Evolutionary conservation across 2,113 vertebrate species (phyloP), one percentile per base, ranked within the genome.

Genomic region (Podocnemis expansa): DNA sequence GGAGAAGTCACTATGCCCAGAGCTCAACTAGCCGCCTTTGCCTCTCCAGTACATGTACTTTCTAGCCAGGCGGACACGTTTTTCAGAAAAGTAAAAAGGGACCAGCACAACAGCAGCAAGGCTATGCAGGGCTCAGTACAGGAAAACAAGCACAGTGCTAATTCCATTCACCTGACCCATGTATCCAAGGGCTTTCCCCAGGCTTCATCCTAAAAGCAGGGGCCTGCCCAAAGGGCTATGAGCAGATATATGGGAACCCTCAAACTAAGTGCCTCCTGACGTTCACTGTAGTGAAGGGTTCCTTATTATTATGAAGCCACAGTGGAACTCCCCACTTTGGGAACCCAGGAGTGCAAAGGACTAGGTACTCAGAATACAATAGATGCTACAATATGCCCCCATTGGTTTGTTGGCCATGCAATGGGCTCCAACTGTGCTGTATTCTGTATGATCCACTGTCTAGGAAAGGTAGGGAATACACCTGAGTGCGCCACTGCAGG

Each of bases 131-230:
- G 13, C 51, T 82, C 55, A 84, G 38, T 58, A 73, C 8, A 3
- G 8, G 9, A n/a, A 31, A 67, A 67, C 34, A 67, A 67, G 31
- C 60, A 63, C 60, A n/a, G n/a, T n/a, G n/a, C n/a, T n/a, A n/a
- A n/a, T n/a, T n/a, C n/a, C n/a, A n/a, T n/a, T 87, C 73, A 17
- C 56, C 56, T 2, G 2, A 6, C 60, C 22, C 17, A 6, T 41
- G 70, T n/a, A 80, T 76, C 76, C 45, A 34, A 56, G 58, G n/a
- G 41, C 0, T 0, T 3, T 47, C 80, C 60, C 78, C 43, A 56
- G 2, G 0, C 38, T 41, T 49, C 67, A 75, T n/a, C 24, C 17
- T 2, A 0, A 0, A 8, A 80, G 60, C 8, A 5, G 58, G 25
- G 78, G 43, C 84, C 1, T 1, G 45, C 1, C 55, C 41, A 47